Evolutionary conservation across 2,113 vertebrate genomes (phyloP).

Genomic region (Lophochroa leadbeateri): DNA sequence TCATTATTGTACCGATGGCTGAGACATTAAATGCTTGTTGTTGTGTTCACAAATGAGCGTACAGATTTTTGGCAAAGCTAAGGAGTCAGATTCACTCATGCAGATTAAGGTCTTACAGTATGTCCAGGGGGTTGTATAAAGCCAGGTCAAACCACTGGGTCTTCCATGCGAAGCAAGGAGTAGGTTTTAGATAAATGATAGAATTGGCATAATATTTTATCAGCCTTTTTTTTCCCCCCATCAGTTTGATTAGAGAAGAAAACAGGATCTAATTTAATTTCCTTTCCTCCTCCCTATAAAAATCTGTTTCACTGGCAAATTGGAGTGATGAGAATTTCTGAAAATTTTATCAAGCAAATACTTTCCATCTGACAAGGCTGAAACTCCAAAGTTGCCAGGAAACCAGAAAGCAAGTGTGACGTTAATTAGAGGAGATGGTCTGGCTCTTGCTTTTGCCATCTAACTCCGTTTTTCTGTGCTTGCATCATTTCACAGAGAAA

Average conservation of each 20-base stretch:
- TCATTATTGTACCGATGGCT: not conserved
- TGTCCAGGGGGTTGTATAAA: not conserved
- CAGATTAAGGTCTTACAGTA: slow-evolving; percentile 15
- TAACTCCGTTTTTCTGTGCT: not conserved
- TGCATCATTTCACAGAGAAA: not conserved
- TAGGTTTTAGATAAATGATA: not conserved
- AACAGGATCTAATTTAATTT: slow-evolving; percentile 31
- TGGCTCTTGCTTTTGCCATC: not conserved
- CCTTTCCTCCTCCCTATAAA: not conserved
- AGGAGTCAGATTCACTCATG: slow-evolving; percentile 5
- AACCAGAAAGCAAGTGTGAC: not conserved
- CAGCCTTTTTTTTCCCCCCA: not conserved
- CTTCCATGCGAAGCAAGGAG: not conserved
- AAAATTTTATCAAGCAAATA: slow-evolving; percentile 48
- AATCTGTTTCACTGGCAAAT: slow-evolving; percentile 45
- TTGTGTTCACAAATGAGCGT: slow-evolving; percentile 31
- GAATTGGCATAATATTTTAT: not conserved
- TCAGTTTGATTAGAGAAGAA: not conserved
- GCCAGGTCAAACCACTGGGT: not conserved
- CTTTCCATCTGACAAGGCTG: slow-evolving; percentile 26
- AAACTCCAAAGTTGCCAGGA: slow-evolving; percentile 38
- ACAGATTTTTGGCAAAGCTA: slow-evolving; percentile 52
- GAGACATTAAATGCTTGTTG: slow-evolving; percentile 26
- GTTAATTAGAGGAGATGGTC: slow-evolving; percentile 46
- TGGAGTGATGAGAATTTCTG: slow-evolving; percentile 38